Evolutionary conservation across 1,140 invertebrate species (phyloP).

Genomic region (Brachionus koreanus): DNA sequence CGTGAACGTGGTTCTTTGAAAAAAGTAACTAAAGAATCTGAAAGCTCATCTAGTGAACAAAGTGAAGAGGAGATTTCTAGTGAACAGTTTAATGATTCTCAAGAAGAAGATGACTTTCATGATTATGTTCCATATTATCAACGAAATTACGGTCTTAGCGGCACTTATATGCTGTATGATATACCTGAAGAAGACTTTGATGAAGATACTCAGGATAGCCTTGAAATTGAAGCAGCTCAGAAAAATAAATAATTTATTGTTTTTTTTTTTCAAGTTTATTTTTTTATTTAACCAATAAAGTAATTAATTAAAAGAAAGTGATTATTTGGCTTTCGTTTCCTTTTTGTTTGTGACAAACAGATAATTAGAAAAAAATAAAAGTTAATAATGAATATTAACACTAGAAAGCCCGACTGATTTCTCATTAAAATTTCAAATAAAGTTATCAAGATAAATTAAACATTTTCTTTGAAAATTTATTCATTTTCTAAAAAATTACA

Average conservation of each 20-base stretch:
- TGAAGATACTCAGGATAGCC: neutral
- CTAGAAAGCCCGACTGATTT: too few species aligned
- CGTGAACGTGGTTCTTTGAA: neutral
- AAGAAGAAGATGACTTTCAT: neutral
- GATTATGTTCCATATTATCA: constrained; percentile 30
- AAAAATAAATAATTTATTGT: neutral
- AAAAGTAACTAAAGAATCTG: neutral
- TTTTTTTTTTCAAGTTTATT: neutral
- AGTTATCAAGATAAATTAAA: too few species aligned
- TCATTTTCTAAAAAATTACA: too few species aligned
- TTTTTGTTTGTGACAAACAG: too few species aligned
- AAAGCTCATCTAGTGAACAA: neutral
- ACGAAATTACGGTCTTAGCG: neutral
- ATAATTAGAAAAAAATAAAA: too few species aligned
- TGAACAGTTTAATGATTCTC: neutral
- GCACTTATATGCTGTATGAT: constrained; percentile 24
- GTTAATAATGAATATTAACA: too few species aligned
- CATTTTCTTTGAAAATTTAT: too few species aligned
- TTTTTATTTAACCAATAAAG: constrained; percentile 8
- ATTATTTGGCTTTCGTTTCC: too few species aligned
- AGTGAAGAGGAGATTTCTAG: neutral
- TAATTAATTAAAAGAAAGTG: neutral
- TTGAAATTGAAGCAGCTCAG: neutral
- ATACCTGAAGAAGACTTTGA: constrained; percentile 20
- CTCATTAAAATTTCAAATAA: too few species aligned